Percentiles rank a stretch among this genome's conserved stretches.
Evolutionary conservation across 1,140 invertebrate species (phyloP).

Genomic region (Stegodyphus mimosarum): DNA sequence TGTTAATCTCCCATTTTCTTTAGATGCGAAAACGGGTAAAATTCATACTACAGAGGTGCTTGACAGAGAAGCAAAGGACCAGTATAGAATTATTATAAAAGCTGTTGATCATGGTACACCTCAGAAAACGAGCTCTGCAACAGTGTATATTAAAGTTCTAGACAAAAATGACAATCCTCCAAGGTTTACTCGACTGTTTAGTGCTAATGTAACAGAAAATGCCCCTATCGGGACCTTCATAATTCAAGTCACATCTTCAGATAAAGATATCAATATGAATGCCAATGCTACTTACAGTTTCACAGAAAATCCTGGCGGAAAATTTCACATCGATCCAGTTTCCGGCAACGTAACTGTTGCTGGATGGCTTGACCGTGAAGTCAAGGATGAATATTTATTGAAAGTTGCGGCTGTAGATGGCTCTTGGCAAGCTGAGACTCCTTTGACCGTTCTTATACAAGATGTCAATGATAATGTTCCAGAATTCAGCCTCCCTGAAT

Average conservation of each 20-base stretch:
- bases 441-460: constrained; percentile 90
- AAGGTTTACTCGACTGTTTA: constrained; percentile 90
- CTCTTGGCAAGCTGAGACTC: constrained; percentile 88
- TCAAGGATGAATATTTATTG: constrained; percentile 89
- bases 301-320: constrained; percentile 86
- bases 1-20: constrained; percentile 75
- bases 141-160: constrained; percentile 83
- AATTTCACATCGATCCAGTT: constrained; percentile 87
- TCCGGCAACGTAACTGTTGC: constrained; percentile 92
- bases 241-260: constrained; percentile 89
- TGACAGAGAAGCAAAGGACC: constrained; percentile 87
- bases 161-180: constrained; percentile 97
- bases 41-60: constrained; percentile 85
- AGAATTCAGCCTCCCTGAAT: constrained; percentile 86
- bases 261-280: constrained; percentile 86
- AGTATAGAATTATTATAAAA: constrained; percentile 85
- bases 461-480: constrained; percentile 96
- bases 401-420: constrained; percentile 89
- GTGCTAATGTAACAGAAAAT: constrained; percentile 95
- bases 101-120: constrained; percentile 88
- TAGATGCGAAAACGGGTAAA: constrained; percentile 83
- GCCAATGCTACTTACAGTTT: constrained; percentile 90
- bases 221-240: constrained; percentile 91
- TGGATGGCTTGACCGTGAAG: constrained; percentile 85
- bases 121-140: constrained; percentile 83